These are phyloP conservation scores for Drosophila paulistorum DNA, from an alignment of 1,140 invertebrate species.

Conservation along the genomic window DNA sequence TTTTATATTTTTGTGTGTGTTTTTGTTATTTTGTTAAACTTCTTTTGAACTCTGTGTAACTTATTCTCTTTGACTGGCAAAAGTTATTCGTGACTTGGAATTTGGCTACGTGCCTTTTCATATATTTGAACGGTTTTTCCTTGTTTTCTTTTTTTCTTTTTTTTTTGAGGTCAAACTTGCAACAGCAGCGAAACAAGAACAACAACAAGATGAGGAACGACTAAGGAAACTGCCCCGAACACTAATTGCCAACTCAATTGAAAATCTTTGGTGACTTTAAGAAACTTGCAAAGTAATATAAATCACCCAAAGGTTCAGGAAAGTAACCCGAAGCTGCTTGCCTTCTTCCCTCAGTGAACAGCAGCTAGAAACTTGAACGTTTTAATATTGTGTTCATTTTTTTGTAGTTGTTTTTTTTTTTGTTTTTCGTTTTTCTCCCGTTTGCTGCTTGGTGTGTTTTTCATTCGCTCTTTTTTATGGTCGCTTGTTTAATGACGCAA, in stretches of 20 bases:
- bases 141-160: conserved; percentile 8
- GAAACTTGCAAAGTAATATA: conserved; percentile 72
- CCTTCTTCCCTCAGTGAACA: conserved; percentile 6
- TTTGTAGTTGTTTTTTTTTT: neutral
- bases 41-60: conserved; percentile 10
- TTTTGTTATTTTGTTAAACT: neutral
- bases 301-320: conserved; percentile 76
- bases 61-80: conserved; percentile 10
- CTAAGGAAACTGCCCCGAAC: conserved; percentile 14
- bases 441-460: neutral
- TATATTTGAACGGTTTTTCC: conserved; percentile 14
- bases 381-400: conserved; percentile 5
- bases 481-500: conserved; percentile 72
- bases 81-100: conserved; percentile 22
- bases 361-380: conserved; percentile 4
- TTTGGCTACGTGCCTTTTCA: conserved; percentile 23
- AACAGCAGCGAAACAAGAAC: conserved; percentile 14
- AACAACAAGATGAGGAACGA: neutral
- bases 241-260: conserved; percentile 64
- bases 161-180: conserved; percentile 17
- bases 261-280: conserved; percentile 67
- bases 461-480: conserved; percentile 38
- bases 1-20: neutral
- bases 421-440: neutral
- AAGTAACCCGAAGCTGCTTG: conserved; percentile 47